phyloP scores from a whole-genome alignment of 2,113 vertebrate species.

The Peucedramus taeniatus region DNA sequence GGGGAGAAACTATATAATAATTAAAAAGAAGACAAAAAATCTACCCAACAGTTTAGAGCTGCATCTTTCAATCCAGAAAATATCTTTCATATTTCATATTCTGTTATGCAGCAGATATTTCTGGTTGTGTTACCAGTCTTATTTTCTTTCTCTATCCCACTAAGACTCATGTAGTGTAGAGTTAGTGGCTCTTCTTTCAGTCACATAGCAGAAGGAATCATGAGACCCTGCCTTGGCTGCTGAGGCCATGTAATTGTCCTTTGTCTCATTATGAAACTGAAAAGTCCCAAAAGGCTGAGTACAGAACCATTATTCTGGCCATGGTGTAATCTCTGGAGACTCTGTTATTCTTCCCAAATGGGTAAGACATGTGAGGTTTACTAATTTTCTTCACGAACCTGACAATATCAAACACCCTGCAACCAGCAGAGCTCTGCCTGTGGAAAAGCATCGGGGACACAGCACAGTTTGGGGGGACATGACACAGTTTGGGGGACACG shows the following conservation, averaged over 20 bases:
- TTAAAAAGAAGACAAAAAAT: neutral
- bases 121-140: neutral
- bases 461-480: fast-evolving
- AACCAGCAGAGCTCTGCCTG: neutral
- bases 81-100: neutral
- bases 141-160: neutral
- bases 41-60: neutral
- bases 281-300: neutral
- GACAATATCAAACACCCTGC: neutral
- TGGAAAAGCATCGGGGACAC: fast-evolving
- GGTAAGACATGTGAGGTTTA: neutral
- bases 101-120: neutral
- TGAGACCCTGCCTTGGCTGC: neutral
- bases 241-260: neutral
- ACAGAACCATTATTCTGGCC: neutral
- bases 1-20: neutral
- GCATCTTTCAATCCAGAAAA: neutral
- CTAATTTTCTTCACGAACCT: neutral
- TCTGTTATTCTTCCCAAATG: neutral
- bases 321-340: neutral
- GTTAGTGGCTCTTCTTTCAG: neutral
- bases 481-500: too few relatives aligned
- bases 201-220: neutral
- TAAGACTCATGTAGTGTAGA: neutral
- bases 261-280: neutral